Base-by-base conservation (phyloP, 1,140 invertebrate species). In the Lucilia sericata region DNA sequence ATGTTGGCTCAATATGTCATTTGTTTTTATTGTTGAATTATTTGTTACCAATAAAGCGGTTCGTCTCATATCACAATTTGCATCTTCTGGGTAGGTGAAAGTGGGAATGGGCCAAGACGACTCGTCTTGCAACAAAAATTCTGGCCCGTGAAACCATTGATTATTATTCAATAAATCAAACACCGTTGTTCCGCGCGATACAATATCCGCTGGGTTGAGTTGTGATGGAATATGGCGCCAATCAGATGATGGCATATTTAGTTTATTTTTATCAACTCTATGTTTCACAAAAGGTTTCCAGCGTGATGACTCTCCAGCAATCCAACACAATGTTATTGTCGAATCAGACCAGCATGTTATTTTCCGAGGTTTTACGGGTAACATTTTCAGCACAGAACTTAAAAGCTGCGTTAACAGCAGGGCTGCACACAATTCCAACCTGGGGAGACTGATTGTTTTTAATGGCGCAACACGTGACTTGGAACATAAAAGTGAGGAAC, bases 101-200 rank as follows among this genome's bases (percentile, higher is more conserved):
- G 34, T 5, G 65, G n/a, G 36, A 19, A 21, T 25, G 19, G 70
- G 74, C 82, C 65, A 83, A 19, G 0, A 47, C 10, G 8, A 14
- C 9, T 34, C 13, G 2, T 30, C 70, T 19, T 75, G 34, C 42
- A 21, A 14, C 17, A 83, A 83, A 12, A 42, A 42, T 8, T 30
- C 13, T 10, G 91, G 91, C 5, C 91, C 91, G 19, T 86, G 1
- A 87, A 88, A 91, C 91, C 91, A 91, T 74, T 90, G 13, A 74
- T 47, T 25, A 19, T 74, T 75, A 25, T 30, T 30, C 86, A 83
- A 14, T 85, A 82, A n/a, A n/a, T n/a, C n/a, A n/a, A 8, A 91
- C 76, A 25, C 74, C 2, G 60, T 36, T 51, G 86, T 14, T 0
- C 86, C 88, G 34, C 86, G 74, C 13, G 88, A 88, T 7, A 85